Conservation (phyloP, 2,797 vertebrate genomes). For the Acipenser ruthenus region DNA sequence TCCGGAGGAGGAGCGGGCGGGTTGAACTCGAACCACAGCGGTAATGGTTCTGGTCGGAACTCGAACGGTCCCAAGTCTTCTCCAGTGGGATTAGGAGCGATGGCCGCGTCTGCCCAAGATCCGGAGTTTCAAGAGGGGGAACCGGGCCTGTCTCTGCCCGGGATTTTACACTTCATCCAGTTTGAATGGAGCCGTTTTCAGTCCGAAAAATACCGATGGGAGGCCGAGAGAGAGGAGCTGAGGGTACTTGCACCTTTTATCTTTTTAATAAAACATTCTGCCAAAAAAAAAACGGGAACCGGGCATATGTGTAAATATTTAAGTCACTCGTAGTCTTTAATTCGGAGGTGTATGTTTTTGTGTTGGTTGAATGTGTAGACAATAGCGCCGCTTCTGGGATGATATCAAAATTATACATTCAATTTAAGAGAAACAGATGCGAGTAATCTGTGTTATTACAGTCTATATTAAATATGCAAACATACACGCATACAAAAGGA, state of each 20-base stretch:
- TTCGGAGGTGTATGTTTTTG: too few relatives aligned
- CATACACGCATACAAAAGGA: too few relatives aligned
- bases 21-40: slow-evolving; percentile 54
- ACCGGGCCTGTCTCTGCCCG: slow-evolving; percentile 71
- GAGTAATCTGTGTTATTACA: too few relatives aligned
- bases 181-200: slow-evolving; percentile 89
- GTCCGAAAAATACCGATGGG: slow-evolving; percentile 86
- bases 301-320: too few relatives aligned
- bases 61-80: slow-evolving; percentile 63
- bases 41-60: slow-evolving; percentile 66
- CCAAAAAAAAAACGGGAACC: too few relatives aligned
- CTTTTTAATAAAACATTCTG: background rate
- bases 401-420: too few relatives aligned
- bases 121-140: slow-evolving; percentile 62
- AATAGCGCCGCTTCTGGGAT: too few relatives aligned
- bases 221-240: slow-evolving; percentile 82
- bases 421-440: too few relatives aligned
- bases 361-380: too few relatives aligned
- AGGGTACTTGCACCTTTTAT: slow-evolving; percentile 55
- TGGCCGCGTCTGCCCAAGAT: slow-evolving; percentile 52
- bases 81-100: slow-evolving; percentile 40
- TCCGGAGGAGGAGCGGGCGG: slow-evolving; percentile 63
- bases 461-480: too few relatives aligned
- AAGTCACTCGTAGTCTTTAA: too few relatives aligned
- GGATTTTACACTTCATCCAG: slow-evolving; percentile 89